phyloP scores from a whole-genome alignment of 2,888 invertebrate genomes.

The Nomada fabriciana region DNA sequence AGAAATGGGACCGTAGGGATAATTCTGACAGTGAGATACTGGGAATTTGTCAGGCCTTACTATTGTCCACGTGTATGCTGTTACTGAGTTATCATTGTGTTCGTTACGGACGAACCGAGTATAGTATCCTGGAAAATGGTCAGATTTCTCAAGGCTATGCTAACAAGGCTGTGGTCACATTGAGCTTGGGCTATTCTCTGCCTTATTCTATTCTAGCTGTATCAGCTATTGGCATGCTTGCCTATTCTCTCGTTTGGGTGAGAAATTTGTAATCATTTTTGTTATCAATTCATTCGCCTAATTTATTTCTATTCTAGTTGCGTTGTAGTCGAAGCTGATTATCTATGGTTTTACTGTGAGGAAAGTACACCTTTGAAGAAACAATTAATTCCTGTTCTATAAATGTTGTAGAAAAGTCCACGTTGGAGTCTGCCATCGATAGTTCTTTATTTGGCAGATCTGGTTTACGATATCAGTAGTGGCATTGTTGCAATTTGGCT shows the following conservation, averaged over 20 bases:
- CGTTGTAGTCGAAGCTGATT: neutral
- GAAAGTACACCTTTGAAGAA: neutral
- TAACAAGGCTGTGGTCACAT: conserved; percentile 69
- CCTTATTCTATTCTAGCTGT: conserved; percentile 68
- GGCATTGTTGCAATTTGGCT: conserved; percentile 72
- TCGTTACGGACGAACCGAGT: conserved; percentile 70
- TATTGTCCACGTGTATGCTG: conserved; percentile 69
- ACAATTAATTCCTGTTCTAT: neutral
- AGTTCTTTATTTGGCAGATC: conserved; percentile 70
- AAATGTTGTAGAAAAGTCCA: conserved; percentile 68
- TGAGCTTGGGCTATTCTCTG: conserved; percentile 74
- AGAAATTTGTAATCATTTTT: conserved; percentile 43
- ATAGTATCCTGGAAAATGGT: conserved; percentile 75
- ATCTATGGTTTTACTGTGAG: neutral
- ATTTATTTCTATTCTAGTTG: neutral
- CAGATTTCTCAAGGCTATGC: conserved; percentile 69
- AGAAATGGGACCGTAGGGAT: neutral
- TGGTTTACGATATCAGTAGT: conserved; percentile 73
- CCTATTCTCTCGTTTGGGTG: conserved; percentile 75
- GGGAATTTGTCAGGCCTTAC: conserved; percentile 67
- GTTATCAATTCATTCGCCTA: neutral
- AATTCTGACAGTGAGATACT: conserved; percentile 61
- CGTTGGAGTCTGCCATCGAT: conserved; percentile 77
- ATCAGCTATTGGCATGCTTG: conserved; percentile 70
- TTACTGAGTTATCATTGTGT: conserved; percentile 71